Evolutionary conservation across 2,888 invertebrate species (phyloP), one percentile per base, ranked within the genome.

Genomic region (Crepidodera aurea): DNA sequence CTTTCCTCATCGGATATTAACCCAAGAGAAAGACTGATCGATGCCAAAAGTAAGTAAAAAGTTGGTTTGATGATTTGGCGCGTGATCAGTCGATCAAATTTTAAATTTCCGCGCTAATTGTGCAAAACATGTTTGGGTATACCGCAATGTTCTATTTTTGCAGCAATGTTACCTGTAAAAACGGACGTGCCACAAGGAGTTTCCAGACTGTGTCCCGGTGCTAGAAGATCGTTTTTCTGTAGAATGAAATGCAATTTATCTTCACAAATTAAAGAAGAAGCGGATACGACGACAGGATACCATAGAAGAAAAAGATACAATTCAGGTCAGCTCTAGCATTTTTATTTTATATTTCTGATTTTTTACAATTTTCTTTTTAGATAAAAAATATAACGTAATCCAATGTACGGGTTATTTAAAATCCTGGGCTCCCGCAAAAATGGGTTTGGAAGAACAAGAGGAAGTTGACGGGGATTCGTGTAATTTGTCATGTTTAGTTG

Each of bases 331-430:
- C 22, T 22, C 2, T 4, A 22, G 3, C 22, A 22, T 40, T 8
- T 13, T 12, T 25, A 22, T 22, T 22, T 22, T 22, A 22, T 22
- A 22, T 22, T 6, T 22, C 22, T 22, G 22, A 22, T 22, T 22
- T n/a, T n/a, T n/a, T n/a, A n/a, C n/a, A 6, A 22, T 22, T 22
- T 22, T 2, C 2, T 1, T 69, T 76, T 66, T 82, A 85, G 94
- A 94, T 77, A 89, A 90, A 79, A 93, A 92, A 77, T 96, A 93
- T 81, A 90, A 88, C 71, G 92, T 94, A 4, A 91, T 96, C 53
- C 95, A 96, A 76, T 96, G 94, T 77, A 95, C 94, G 1, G 96
- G 96, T 0, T 96, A 96, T 77, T 82, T 97, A 34, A 96, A 96
- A 78, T 93, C 95, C 0, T 96, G 94, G 95, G 87, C 92, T 1